These are phyloP conservation scores for Pelmatolapia mariae DNA, from an alignment of 2,113 vertebrate species.

Conservation along the genomic window DNA sequence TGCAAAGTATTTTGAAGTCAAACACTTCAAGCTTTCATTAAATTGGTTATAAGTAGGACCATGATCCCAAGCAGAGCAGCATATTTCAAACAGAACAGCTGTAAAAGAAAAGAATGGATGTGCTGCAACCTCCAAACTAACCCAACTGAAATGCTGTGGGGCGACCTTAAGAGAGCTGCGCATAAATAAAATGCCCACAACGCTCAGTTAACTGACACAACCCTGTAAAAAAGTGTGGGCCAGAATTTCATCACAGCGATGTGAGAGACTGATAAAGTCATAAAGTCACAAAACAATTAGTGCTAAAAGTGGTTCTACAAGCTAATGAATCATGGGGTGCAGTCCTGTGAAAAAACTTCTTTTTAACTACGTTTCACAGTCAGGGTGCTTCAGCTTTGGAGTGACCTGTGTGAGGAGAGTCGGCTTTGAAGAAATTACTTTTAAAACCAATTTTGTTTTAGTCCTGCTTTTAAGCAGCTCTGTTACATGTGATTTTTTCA, in stretches of 20 bases:
- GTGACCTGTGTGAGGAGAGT: background rate
- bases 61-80: background rate
- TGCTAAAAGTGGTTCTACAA: background rate
- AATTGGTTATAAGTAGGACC: background rate
- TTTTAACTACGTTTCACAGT: background rate
- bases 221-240: background rate
- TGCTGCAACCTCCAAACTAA: background rate
- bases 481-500: background rate
- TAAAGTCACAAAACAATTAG: background rate
- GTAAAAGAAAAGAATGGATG: background rate
- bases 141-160: background rate
- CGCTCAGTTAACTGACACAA: background rate
- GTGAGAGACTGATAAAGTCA: background rate
- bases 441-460: background rate
- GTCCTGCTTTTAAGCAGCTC: background rate
- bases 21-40: background rate
- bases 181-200: background rate
- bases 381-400: background rate
- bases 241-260: background rate
- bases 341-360: background rate
- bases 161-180: background rate
- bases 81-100: background rate
- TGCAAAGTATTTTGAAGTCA: background rate
- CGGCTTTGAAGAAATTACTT: background rate
- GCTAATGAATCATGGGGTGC: background rate